Evolutionary conservation across 2,797 vertebrate species (phyloP).

Genomic region (Sebastes oblongus): DNA sequence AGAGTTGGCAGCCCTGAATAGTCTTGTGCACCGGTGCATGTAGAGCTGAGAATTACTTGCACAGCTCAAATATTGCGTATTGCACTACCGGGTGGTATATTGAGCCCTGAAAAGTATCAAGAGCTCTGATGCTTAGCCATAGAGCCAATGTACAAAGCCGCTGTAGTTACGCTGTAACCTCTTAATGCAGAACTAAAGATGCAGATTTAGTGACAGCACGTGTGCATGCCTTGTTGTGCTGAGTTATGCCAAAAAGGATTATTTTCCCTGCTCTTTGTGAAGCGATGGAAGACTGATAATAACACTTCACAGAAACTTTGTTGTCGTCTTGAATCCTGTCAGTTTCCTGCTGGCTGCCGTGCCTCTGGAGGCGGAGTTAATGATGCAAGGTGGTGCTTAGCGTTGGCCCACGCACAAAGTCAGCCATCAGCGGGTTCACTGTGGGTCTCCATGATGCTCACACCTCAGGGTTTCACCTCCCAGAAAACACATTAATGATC

Average conservation of each 20-base stretch:
- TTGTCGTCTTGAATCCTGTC: neutral
- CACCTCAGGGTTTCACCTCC: slow-evolving; percentile 22
- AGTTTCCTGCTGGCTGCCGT: slow-evolving; percentile 8
- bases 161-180: neutral
- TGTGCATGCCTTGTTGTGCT: neutral
- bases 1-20: neutral
- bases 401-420: slow-evolving; percentile 6
- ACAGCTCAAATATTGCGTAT: no score
- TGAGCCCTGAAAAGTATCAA: no score
- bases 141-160: no score
- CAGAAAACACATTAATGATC: neutral
- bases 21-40: neutral
- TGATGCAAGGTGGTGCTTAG: slow-evolving; percentile 40
- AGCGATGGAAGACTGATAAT: neutral
- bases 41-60: neutral
- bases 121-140: no score
- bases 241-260: neutral
- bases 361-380: slow-evolving; percentile 50
- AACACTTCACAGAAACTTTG: neutral
- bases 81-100: no score
- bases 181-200: neutral
- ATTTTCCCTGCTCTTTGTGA: neutral
- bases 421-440: slow-evolving; percentile 7
- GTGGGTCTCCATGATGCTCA: neutral
- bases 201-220: neutral